These are phyloP conservation scores for Holcopasites calliopsidis DNA, from an alignment of 1,140 invertebrate genomes.

Conservation along the genomic window DNA sequence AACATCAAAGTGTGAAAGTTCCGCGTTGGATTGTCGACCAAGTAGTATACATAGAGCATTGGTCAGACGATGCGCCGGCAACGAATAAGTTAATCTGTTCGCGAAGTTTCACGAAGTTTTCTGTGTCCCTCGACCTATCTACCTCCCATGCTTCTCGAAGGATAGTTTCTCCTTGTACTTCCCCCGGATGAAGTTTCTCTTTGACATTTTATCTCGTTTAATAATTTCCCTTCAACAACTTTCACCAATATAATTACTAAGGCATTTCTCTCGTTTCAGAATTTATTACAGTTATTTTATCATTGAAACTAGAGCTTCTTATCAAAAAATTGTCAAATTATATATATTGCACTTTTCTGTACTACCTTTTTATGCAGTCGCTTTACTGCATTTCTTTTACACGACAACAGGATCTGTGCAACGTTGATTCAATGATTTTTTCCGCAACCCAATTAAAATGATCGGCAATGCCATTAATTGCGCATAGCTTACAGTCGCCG, in stretches of 20 bases:
- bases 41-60: constrained; percentile 6
- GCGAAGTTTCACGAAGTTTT: background rate
- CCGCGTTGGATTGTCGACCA: background rate
- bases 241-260: background rate
- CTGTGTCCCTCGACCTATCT: background rate
- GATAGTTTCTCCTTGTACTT: background rate
- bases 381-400: too few species aligned
- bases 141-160: background rate
- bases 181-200: background rate
- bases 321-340: background rate
- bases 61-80: background rate
- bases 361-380: too few species aligned
- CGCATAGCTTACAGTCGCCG: constrained; percentile 17
- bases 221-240: background rate
- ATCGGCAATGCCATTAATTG: constrained; percentile 16
- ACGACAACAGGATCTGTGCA: too few species aligned
- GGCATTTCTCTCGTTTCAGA: too few species aligned
- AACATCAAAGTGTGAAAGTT: background rate
- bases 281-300: background rate
- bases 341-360: too few species aligned
- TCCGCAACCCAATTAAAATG: constrained; percentile 40
- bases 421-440: background rate
- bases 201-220: background rate
- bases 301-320: background rate
- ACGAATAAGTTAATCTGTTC: background rate